phyloP scores from a whole-genome alignment of 2,888 invertebrate genomes.

The Achlya flavicornis region DNA sequence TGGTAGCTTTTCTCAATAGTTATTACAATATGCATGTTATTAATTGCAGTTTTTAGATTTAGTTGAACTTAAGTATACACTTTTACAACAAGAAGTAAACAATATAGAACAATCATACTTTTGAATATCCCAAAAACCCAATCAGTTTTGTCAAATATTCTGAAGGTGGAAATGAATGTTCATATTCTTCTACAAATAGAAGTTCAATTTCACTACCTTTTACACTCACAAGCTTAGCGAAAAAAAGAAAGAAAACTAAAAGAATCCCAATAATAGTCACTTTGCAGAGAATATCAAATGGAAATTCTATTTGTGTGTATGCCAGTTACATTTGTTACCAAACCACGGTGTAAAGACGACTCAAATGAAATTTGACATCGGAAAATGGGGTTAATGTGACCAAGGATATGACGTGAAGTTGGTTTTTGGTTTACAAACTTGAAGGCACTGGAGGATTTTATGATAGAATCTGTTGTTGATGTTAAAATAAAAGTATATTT shows the following conservation, averaged over 20 bases:
- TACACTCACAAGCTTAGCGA: neutral
- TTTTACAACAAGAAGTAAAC: too few species aligned
- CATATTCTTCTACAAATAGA: too few species aligned
- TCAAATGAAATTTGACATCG: neutral
- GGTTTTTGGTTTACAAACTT: neutral
- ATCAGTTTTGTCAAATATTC: too few species aligned
- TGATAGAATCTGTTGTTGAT: neutral
- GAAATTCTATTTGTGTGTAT: neutral
- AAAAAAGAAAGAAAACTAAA: neutral
- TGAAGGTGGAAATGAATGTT: too few species aligned
- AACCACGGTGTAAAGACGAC: constrained; percentile 1
- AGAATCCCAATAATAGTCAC: neutral
- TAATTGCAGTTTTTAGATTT: too few species aligned
- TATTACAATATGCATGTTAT: too few species aligned
- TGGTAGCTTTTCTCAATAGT: too few species aligned
- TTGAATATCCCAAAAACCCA: too few species aligned
- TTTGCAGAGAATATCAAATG: neutral
- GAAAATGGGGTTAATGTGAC: constrained; percentile 1
- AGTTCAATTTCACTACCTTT: too few species aligned
- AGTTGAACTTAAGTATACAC: too few species aligned
- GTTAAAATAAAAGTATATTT: too few species aligned
- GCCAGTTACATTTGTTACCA: neutral
- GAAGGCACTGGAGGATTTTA: neutral
- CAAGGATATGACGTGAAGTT: neutral
- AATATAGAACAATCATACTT: too few species aligned